These are phyloP conservation scores for Trichonephila clavipes DNA, from an alignment of 1,140 invertebrate species.

Conservation along the genomic window DNA sequence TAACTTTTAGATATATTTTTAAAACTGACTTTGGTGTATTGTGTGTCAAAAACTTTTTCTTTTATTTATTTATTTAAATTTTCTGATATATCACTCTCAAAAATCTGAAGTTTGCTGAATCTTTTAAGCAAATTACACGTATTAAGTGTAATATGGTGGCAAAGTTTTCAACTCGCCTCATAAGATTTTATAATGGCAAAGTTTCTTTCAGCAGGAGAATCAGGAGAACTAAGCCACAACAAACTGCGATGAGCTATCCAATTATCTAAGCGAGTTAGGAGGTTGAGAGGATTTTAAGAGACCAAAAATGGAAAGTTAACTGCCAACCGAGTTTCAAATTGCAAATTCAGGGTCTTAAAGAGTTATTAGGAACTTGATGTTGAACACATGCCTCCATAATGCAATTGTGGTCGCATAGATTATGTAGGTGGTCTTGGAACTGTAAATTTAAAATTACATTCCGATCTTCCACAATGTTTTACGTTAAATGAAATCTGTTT, in stretches of 20 bases:
- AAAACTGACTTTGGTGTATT: too few species aligned
- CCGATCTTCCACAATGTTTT: too few species aligned
- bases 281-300: not conserved
- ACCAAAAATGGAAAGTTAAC: not conserved
- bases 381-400: not conserved
- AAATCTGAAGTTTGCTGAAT: too few species aligned
- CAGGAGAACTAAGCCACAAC: not conserved
- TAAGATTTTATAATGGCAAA: not conserved
- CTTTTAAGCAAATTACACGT: too few species aligned
- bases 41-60: too few species aligned
- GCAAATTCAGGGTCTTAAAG: not conserved
- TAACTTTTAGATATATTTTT: too few species aligned
- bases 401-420: not conserved
- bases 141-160: too few species aligned
- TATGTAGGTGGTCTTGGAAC: not conserved
- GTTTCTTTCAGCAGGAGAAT: not conserved
- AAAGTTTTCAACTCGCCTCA: not conserved
- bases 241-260: not conserved
- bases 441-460: not conserved
- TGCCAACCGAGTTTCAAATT: not conserved
- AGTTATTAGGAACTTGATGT: not conserved
- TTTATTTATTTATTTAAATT: too few species aligned
- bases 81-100: too few species aligned
- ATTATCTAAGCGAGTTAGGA: not conserved
- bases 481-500: too few species aligned